Evolutionary conservation across 2,113 vertebrate genomes (phyloP).

Genomic region (Seriola quinqueradiata): DNA sequence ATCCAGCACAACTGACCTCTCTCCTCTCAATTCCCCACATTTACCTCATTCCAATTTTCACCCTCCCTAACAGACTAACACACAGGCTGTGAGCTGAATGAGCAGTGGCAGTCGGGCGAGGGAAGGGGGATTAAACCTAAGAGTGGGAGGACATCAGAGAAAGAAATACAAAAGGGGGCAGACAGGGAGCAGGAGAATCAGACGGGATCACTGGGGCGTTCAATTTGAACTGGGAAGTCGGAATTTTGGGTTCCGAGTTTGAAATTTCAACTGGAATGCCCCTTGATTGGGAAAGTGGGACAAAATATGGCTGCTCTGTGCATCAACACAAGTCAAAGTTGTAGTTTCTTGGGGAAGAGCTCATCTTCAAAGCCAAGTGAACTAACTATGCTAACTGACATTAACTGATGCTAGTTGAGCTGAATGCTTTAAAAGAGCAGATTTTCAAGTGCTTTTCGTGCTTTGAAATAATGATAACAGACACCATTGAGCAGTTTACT

Average conservation of each 20-base stretch:
- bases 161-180: constrained; percentile 20
- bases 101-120: constrained; percentile 9
- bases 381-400: constrained; percentile 19
- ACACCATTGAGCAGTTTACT: too few species aligned
- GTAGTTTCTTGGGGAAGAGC: too few species aligned
- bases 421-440: constrained; percentile 8
- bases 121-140: constrained; percentile 24
- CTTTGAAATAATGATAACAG: too few species aligned
- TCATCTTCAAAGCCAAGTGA: constrained; percentile 12
- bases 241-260: too few species aligned
- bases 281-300: too few species aligned
- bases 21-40: constrained; percentile 25
- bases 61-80: constrained; percentile 16
- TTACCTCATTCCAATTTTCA: constrained; percentile 55
- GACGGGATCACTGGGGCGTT: neutral
- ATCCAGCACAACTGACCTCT: constrained; percentile 52
- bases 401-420: constrained; percentile 36
- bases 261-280: too few species aligned
- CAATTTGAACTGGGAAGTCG: too few species aligned
- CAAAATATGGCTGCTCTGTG: too few species aligned
- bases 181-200: constrained; percentile 8
- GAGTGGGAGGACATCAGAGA: neutral
- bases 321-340: too few species aligned
- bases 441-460: constrained; percentile 22
- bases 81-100: constrained; percentile 34